These are phyloP conservation scores for Sabatieria punctata DNA, from an alignment of 2,888 invertebrate genomes.

Conservation along the genomic window DNA sequence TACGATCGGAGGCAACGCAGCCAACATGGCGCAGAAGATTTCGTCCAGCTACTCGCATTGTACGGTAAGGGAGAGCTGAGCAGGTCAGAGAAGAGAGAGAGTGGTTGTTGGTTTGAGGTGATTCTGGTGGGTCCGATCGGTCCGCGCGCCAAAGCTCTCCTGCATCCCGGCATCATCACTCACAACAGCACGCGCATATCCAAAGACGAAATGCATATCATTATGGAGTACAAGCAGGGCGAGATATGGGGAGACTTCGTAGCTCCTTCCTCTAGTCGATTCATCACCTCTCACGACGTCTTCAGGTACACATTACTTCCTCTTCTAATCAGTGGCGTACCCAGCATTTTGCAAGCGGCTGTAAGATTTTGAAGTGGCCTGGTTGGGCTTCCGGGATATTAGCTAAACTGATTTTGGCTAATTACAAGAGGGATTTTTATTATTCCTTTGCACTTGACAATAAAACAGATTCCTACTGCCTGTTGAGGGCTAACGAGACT, in stretches of 20 bases:
- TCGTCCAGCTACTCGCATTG: constrained; percentile 32
- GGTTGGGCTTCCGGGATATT: too few species aligned
- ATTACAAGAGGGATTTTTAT: neutral
- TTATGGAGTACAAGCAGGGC: constrained; percentile 36
- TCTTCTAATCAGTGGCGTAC: too few species aligned
- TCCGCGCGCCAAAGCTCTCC: constrained; percentile 31
- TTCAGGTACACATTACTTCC: constrained; percentile 23
- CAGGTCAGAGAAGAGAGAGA: too few species aligned
- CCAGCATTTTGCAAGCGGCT: too few species aligned
- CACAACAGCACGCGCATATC: constrained; percentile 25
- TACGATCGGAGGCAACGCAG: constrained; percentile 38
- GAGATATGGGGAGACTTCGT: constrained; percentile 32
- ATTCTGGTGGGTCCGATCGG: constrained; percentile 38
- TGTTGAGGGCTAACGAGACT: too few species aligned
- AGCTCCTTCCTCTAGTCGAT: constrained; percentile 35
- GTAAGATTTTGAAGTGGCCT: too few species aligned
- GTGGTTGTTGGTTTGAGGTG: too few species aligned
- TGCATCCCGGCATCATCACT: constrained; percentile 32
- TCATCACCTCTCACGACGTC: constrained; percentile 36
- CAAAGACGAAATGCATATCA: constrained; percentile 37
- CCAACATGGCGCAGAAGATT: constrained; percentile 35
- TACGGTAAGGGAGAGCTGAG: constrained; percentile 28
- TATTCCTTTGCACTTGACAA: neutral
- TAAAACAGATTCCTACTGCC: too few species aligned
- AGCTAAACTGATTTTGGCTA: constrained; percentile 1